Percentiles rank a stretch among this genome's conserved stretches.
Evolutionary conservation across 2,113 vertebrate genomes (phyloP).

Genomic region (Gracilinanus agilis): DNA sequence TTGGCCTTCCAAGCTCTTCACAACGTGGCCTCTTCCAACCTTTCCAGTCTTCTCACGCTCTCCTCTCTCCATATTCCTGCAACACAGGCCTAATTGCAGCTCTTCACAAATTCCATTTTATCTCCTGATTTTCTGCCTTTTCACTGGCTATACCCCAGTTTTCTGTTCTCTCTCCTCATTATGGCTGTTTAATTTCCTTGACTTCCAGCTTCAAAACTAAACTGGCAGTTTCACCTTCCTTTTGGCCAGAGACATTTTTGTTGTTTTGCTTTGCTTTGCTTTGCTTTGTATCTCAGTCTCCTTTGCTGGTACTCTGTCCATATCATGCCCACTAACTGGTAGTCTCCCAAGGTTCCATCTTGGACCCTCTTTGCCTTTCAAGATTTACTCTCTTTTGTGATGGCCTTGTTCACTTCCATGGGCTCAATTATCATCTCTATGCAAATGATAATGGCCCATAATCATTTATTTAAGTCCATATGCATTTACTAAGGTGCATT

Average conservation of each 20-base stretch:
- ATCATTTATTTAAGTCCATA: background rate
- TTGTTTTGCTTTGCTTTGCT: background rate
- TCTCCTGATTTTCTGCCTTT: background rate
- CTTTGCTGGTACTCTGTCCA: too few relatives aligned
- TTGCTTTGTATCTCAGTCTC: background rate
- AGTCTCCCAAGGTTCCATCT: too few relatives aligned
- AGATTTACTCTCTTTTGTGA: too few relatives aligned
- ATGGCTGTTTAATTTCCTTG: background rate
- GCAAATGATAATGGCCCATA: background rate
- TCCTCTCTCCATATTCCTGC: background rate
- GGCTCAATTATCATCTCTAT: too few relatives aligned
- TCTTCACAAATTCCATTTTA: background rate
- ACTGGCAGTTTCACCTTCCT: background rate
- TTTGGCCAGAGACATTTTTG: background rate
- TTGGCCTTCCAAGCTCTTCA: background rate
- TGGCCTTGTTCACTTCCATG: too few relatives aligned
- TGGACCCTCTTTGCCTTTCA: too few relatives aligned
- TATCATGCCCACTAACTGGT: too few relatives aligned
- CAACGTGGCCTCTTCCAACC: background rate
- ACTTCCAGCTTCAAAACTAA: background rate
- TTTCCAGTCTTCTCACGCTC: background rate
- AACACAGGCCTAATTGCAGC: background rate
- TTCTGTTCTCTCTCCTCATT: background rate
- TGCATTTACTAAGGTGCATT: background rate
- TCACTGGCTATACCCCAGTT: background rate